Evolutionary conservation across 2,797 vertebrate genomes (phyloP).

Genomic region (Novumbra hubbsi): DNA sequence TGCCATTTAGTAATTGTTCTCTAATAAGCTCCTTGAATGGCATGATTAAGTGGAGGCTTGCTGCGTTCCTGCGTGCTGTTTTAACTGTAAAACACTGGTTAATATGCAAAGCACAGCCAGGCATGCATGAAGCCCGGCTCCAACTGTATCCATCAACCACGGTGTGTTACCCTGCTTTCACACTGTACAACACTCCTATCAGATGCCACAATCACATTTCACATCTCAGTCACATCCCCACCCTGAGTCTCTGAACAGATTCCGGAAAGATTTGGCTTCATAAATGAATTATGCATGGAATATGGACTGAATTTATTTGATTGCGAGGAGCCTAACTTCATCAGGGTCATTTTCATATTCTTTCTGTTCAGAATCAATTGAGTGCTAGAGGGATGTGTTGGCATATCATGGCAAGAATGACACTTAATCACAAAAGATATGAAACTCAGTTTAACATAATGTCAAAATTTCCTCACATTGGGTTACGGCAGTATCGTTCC

Average conservation of each 20-base stretch:
- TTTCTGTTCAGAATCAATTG: neutral
- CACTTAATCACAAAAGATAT: slow-evolving; percentile 1
- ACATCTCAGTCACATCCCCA: slow-evolving; percentile 16
- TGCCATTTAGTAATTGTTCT: slow-evolving; percentile 74
- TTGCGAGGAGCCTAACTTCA: slow-evolving; percentile 1
- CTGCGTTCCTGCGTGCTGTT: slow-evolving; percentile 65
- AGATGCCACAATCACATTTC: too few species aligned
- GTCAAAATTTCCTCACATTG: neutral
- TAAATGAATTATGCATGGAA: slow-evolving; percentile 19
- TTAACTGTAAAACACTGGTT: slow-evolving; percentile 67
- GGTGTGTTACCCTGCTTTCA: neutral
- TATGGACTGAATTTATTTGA: slow-evolving; percentile 7
- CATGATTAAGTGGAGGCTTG: slow-evolving; percentile 66
- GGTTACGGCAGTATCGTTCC: neutral
- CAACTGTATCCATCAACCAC: slow-evolving; percentile 20
- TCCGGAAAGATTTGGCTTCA: slow-evolving; percentile 9
- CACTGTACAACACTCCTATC: neutral
- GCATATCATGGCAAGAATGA: neutral
- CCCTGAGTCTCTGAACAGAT: neutral
- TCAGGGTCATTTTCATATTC: slow-evolving; percentile 8
- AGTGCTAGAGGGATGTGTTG: neutral
- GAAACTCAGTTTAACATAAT: neutral
- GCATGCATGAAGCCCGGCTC: slow-evolving; percentile 22
- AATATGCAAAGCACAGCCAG: slow-evolving; percentile 65
- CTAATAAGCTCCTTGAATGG: slow-evolving; percentile 71